Conservation (phyloP, 2,888 invertebrate genomes). For the Harpagoxenus sublaevis region DNA sequence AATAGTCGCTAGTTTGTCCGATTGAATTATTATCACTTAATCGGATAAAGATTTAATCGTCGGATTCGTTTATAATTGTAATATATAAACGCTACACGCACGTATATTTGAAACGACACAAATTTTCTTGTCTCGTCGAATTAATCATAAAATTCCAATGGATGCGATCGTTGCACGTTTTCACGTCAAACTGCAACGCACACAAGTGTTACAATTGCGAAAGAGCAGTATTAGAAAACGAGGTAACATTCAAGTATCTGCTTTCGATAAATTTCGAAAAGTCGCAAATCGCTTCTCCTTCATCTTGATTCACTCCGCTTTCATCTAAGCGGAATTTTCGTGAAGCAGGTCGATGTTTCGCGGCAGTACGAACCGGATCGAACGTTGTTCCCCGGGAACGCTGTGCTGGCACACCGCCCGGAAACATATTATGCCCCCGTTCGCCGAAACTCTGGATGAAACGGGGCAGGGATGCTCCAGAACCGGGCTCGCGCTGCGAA, state of each 20-base stretch:
- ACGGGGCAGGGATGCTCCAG: constrained; percentile 38
- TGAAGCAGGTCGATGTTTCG: constrained; percentile 75
- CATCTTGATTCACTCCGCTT: constrained; percentile 17
- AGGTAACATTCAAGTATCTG: background rate
- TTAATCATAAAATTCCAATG: background rate
- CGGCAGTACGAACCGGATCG: constrained; percentile 72
- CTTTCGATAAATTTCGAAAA: constrained; percentile 43
- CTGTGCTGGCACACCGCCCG: constrained; percentile 72
- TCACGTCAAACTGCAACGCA: background rate
- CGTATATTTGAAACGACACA: too few relatives aligned
- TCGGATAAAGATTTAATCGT: background rate
- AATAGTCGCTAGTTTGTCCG: background rate
- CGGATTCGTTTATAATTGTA: constrained; percentile 1
- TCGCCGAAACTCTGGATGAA: constrained; percentile 44
- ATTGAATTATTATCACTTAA: constrained; percentile 9
- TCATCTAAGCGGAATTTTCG: constrained; percentile 65
- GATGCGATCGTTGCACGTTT: background rate
- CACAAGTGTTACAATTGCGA: background rate
- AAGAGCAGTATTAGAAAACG: constrained; percentile 8
- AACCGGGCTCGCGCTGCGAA: constrained; percentile 5
- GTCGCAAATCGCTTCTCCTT: constrained; percentile 5
- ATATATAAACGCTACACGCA: background rate
- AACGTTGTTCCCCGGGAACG: constrained; percentile 70
- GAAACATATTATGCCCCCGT: constrained; percentile 69
- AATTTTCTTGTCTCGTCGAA: background rate